Conservation (phyloP, 2,888 invertebrate species). For the Chromoteleia sp. region DNA sequence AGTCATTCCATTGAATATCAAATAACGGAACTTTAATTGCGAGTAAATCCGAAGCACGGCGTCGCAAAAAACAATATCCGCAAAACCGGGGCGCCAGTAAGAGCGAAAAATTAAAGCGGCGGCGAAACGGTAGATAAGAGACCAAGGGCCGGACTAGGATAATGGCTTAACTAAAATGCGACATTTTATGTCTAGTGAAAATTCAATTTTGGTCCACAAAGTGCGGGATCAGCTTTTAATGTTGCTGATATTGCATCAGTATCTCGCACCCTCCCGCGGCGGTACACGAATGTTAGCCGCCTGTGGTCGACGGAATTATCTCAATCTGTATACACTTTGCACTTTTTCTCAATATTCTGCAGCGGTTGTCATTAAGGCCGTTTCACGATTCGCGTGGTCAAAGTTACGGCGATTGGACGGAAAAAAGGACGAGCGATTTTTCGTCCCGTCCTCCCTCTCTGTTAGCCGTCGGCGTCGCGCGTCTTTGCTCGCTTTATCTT, state of each 20-base stretch:
- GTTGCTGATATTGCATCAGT: constrained; percentile 74
- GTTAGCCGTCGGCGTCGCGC: background rate
- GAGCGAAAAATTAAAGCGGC: constrained; percentile 37
- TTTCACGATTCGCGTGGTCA: constrained; percentile 29
- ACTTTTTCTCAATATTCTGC: constrained; percentile 51
- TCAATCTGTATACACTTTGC: constrained; percentile 50
- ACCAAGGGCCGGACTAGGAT: constrained; percentile 57
- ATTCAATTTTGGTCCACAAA: constrained; percentile 78
- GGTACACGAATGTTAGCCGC: constrained; percentile 39
- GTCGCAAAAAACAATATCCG: constrained; percentile 6
- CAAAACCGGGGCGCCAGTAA: constrained; percentile 15
- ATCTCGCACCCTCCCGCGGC: constrained; percentile 37
- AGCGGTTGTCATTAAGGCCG: constrained; percentile 48
- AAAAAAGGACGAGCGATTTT: constrained; percentile 15
- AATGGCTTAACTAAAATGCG: constrained; percentile 77
- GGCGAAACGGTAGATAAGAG: constrained; percentile 48
- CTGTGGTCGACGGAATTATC: constrained; percentile 55
- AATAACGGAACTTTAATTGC: constrained; percentile 25
- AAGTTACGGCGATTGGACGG: constrained; percentile 27
- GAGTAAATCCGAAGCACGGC: constrained; percentile 1
- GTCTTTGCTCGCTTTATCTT: constrained; percentile 20
- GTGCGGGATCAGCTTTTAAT: constrained; percentile 79
- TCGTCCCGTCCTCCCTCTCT: background rate
- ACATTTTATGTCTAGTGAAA: constrained; percentile 76
- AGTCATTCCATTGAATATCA: background rate